Conservation (phyloP, 2,888 invertebrate species). For the Tachina grossa region DNA sequence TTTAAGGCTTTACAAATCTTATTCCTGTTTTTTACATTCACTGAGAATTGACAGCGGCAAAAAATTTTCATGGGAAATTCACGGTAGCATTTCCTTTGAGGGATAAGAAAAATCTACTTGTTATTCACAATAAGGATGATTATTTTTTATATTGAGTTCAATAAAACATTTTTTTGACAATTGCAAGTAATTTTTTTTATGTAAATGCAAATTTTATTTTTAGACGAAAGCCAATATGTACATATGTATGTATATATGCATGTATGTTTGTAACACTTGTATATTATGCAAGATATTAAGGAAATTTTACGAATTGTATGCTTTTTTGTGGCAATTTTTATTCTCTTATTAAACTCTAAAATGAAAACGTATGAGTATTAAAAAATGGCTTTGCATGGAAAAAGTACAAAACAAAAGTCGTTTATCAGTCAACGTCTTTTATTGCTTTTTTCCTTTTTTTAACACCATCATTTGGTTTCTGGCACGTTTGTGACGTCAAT, state of each 20-base stretch:
- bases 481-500: conserved; percentile 69
- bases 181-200: no score
- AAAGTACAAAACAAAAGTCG: conserved; percentile 8
- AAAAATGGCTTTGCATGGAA: background rate
- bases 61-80: no score
- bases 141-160: no score
- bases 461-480: conserved; percentile 55
- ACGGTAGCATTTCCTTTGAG: no score
- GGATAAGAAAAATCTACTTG: no score
- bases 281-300: background rate
- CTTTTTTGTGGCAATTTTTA: background rate
- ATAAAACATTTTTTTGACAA: no score
- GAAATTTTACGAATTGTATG: background rate
- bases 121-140: no score
- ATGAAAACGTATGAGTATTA: background rate
- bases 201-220: no score
- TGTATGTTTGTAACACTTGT: background rate
- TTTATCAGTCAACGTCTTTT: conserved; percentile 40
- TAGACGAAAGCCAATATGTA: no score
- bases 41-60: no score
- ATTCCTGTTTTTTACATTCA: no score
- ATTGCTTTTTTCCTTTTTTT: conserved; percentile 24
- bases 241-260: background rate
- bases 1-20: no score
- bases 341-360: background rate